Evolutionary conservation across 2,113 vertebrate species (phyloP), one percentile per base, ranked within the genome.

Genomic region (Nansenia antarctica): DNA sequence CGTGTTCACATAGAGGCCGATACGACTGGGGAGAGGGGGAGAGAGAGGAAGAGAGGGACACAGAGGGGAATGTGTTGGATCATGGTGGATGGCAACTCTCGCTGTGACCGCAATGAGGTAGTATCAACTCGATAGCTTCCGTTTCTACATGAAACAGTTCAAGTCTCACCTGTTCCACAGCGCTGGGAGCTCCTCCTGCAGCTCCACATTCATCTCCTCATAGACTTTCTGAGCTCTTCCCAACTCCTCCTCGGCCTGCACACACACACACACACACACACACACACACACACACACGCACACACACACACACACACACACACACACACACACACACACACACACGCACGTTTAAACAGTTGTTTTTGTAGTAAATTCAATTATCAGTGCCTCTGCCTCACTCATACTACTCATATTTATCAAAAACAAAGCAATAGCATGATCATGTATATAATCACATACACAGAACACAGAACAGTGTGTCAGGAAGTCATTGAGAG

Each of bases 221-320:
- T 97, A 99, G 32, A 99, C 96, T 83, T 96, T 99, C 90, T 99
- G 98, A 82, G 98, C 95, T 81, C 95, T 95, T 34, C 96, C 90
- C 78, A 98, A 90, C 60, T 99, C 97, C 84, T 99, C 98, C 89
- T 99, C 98, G 0, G 98, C 98, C 98, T 98, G 79, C 47, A 81
- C 53, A 54, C 42, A 67, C 74, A 69, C 30, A 70, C 62, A 73
- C 63, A 34, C 47, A 47, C 31, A 62, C 47, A 57, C 61, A 66
- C n/a, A n/a, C n/a, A n/a, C n/a, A n/a, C n/a, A 39, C 9, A 39
- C 14, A 14, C 14, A 14, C 35, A 2, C 14, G 35, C 3, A 14
- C 42, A 63, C 61, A 64, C 61, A 70, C 45, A 71, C 37, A 72
- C 9, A 79, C 57, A 67, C 39, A 77, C n/a, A 45, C 15, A 76